A percentile compares a stretch with the other conserved stretches of the same genome.
Evolutionary conservation across 2,113 vertebrate genomes (phyloP).

Genomic region (Acanthochromis polyacanthus): DNA sequence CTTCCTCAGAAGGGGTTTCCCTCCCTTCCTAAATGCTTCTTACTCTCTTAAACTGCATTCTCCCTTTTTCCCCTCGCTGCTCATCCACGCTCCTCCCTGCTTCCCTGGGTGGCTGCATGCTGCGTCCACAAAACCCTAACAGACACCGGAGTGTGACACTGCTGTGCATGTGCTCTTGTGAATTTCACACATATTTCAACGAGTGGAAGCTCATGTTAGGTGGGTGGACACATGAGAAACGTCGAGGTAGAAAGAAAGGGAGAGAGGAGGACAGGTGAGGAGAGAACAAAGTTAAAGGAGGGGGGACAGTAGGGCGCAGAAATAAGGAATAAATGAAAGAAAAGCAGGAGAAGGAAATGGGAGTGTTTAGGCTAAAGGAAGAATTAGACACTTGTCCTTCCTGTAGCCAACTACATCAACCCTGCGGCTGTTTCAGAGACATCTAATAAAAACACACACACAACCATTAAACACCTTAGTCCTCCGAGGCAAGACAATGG

Average conservation of each 20-base stretch:
- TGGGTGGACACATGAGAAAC: slow-evolving; percentile 42
- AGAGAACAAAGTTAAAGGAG: slow-evolving; percentile 21
- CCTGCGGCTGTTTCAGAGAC: background rate
- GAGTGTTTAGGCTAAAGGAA: slow-evolving; percentile 6
- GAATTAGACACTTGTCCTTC: slow-evolving; percentile 19
- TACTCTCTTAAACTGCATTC: slow-evolving; percentile 31
- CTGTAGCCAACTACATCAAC: background rate
- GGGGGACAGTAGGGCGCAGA: background rate
- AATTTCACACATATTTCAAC: slow-evolving; percentile 37
- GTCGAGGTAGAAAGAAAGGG: slow-evolving; percentile 33
- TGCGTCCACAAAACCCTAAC: slow-evolving; percentile 50
- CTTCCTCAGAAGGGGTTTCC: slow-evolving; percentile 51
- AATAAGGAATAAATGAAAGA: background rate
- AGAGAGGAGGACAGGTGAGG: slow-evolving; percentile 32
- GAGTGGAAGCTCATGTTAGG: slow-evolving; percentile 24
- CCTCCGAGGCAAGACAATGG: slow-evolving; percentile 55
- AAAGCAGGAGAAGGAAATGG: background rate
- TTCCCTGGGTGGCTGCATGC: background rate
- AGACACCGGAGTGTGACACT: slow-evolving; percentile 38
- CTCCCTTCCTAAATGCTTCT: slow-evolving; percentile 45
- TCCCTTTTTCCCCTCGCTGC: slow-evolving; percentile 11
- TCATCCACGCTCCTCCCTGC: background rate
- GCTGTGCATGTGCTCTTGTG: slow-evolving; percentile 7
- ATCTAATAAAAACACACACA: slow-evolving; percentile 7
- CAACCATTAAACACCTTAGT: slow-evolving; percentile 24